Percentiles rank a stretch among this genome's conserved stretches.
These are phyloP conservation scores for Moxostoma hubbsi DNA, from an alignment of 2,797 vertebrate species.

Conservation along the genomic window DNA sequence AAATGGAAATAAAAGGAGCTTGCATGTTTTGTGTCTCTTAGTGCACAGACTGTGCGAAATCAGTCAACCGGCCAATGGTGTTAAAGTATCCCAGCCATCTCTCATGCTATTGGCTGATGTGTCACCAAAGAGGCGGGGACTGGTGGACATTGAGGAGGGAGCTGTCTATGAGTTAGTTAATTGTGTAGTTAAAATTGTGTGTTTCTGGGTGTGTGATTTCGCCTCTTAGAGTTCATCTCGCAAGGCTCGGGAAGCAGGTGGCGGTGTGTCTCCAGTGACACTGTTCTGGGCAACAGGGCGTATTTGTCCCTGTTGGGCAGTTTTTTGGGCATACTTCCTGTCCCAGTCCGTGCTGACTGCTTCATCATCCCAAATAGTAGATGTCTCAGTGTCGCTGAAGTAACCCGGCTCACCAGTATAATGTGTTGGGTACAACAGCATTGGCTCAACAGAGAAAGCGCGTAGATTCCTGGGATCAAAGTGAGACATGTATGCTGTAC, in stretches of 20 bases:
- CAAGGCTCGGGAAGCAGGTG: conserved; percentile 76
- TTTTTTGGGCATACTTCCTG: conserved; percentile 87
- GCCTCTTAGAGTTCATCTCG: conserved; percentile 89
- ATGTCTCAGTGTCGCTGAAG: conserved; percentile 97
- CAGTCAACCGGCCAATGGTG: conserved; percentile 57
- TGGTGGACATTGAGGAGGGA: conserved; percentile 38
- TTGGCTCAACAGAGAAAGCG: conserved; percentile 92
- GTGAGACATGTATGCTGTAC: conserved; percentile 86
- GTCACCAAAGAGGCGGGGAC: conserved; percentile 9
- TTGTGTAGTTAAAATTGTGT: conserved; percentile 35
- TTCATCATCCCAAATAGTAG: conserved; percentile 97
- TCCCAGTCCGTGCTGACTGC: conserved; percentile 93
- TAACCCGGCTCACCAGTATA: conserved; percentile 97
- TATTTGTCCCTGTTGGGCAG: conserved; percentile 85
- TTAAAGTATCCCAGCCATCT: conserved; percentile 63
- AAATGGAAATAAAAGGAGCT: conserved; percentile 60
- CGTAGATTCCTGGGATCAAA: conserved; percentile 87
- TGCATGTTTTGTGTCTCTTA: conserved; percentile 43
- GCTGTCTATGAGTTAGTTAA: conserved; percentile 8
- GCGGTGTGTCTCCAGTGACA: conserved; percentile 83
- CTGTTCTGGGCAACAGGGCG: conserved; percentile 86
- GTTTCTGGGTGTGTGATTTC: conserved; percentile 30
- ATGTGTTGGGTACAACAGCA: conserved; percentile 95
- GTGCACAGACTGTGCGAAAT: conserved; percentile 33
- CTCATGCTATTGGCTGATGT: conserved; percentile 57